Evolutionary conservation across 2,888 invertebrate species (phyloP).

Genomic region (Drosophila peninsularis): DNA sequence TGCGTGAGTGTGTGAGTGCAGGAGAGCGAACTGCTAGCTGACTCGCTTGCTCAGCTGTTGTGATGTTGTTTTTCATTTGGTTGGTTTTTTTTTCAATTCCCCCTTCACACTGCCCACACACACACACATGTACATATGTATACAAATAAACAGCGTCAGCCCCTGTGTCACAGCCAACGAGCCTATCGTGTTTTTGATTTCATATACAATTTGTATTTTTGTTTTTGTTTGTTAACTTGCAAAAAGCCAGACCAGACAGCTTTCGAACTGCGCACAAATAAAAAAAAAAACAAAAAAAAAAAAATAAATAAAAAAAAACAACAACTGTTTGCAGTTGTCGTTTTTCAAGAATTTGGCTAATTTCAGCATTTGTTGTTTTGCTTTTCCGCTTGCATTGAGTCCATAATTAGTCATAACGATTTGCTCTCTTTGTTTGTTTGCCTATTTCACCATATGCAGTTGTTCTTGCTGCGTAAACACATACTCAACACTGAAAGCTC

Average conservation of each 20-base stretch:
- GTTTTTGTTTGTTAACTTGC: conserved; percentile 46
- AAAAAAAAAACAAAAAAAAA: conserved; percentile 5
- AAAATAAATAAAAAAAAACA: neutral
- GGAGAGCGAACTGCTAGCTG: conserved; percentile 40
- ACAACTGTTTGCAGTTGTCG: neutral
- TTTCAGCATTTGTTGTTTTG: conserved; percentile 23
- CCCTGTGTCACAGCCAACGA: conserved; percentile 29
- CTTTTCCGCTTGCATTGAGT: conserved; percentile 26
- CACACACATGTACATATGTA: neutral
- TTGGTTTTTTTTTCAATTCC: conserved; percentile 21
- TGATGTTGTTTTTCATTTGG: conserved; percentile 53
- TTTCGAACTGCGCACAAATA: conserved; percentile 49
- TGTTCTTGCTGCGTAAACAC: conserved; percentile 19
- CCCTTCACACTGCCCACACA: conserved; percentile 1
- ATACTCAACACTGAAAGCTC: conserved; percentile 15
- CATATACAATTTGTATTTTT: conserved; percentile 35
- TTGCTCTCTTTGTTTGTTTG: conserved; percentile 48
- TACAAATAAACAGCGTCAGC: conserved; percentile 2
- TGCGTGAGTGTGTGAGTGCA: conserved; percentile 25
- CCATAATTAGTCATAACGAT: conserved; percentile 64
- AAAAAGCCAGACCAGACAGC: conserved; percentile 27
- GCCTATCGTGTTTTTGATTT: conserved; percentile 57
- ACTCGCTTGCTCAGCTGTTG: conserved; percentile 75
- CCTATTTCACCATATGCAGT: conserved; percentile 52
- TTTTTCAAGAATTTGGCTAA: conserved; percentile 24